phyloP scores from a whole-genome alignment of 2,113 vertebrate species.

The Bungarus multicinctus region DNA sequence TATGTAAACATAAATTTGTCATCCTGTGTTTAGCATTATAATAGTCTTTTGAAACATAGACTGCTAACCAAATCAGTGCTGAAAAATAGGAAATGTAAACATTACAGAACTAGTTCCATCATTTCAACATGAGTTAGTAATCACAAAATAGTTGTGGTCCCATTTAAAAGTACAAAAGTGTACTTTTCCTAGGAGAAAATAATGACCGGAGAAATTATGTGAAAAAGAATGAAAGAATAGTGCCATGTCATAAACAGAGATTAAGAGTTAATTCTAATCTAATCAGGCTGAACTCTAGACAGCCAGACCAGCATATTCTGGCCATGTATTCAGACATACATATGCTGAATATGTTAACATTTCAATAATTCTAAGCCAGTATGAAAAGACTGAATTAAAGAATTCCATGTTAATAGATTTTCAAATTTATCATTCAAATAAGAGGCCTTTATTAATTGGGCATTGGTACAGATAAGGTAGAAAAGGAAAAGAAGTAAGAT shows the following conservation, averaged over 20 bases:
- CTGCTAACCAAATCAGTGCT: neutral
- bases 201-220: neutral
- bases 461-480: neutral
- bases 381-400: neutral
- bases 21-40: neutral
- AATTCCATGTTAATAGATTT: neutral
- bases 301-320: neutral
- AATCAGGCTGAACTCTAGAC: neutral
- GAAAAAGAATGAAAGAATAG: neutral
- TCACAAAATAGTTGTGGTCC: neutral
- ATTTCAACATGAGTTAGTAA: neutral
- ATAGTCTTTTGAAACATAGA: too few relatives aligned
- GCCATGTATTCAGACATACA: too few relatives aligned
- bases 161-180: neutral
- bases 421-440: neutral
- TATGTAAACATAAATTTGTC: neutral
- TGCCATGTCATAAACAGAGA: neutral
- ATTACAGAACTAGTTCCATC: neutral
- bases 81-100: neutral
- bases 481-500: neutral
- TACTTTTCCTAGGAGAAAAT: neutral
- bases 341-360: neutral
- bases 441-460: neutral
- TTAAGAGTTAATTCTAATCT: neutral
- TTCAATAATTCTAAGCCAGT: neutral